Base-by-base conservation (phyloP, 1,140 invertebrate species). In the Asobara japonica region DNA sequence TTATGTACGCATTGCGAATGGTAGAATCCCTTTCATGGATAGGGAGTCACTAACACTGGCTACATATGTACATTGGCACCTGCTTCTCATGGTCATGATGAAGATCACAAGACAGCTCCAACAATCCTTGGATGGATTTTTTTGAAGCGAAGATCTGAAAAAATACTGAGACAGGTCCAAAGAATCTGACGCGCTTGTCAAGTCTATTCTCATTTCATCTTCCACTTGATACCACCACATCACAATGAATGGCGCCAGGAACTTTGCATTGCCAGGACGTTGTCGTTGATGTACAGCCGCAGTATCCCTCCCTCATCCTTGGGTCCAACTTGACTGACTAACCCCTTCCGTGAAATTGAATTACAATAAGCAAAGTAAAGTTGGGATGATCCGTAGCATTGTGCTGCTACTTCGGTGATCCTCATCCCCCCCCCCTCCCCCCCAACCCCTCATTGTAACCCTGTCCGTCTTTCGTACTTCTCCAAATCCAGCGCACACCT, bases 341-440 rank as follows among this genome's bases (percentile, higher is more conserved):
- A 64, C 72, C 79, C 74, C 78, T 77, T 69, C 78, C 77, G 79
- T 82, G 82, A 85, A 86, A 86, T 85, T 86, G 81, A 86, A 86
- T 86, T 84, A 84, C 83, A 85, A 85, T 86, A 84, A 83, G 77
- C 77, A 78, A 82, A 83, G 80, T 83, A 84, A 84, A 83, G 81
- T 86, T 82, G 18, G 81, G 82, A 83, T 82, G 83, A 86, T 85
- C 81, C 81, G 75, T 75, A 79, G 72, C 78, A 83, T 83, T 83
- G 80, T 84, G 75, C 51, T 56, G 51, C 51, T 22, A 56, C 51
- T 22, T 56, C 51, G 25, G 18, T 7, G 51, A 18, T 22, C 18
- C 18, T 25, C 13, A 56, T 25, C 18, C 51, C 22, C n/a, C 51
- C 25, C 51, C n/a, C 22, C 18, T 2, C 45, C n/a, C 4, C 76